A percentile compares a stretch with the other conserved stretches of the same genome.
These are phyloP conservation scores for Megaptera novaeangliae DNA, from an alignment of 2,113 vertebrate species.

Conservation along the genomic window DNA sequence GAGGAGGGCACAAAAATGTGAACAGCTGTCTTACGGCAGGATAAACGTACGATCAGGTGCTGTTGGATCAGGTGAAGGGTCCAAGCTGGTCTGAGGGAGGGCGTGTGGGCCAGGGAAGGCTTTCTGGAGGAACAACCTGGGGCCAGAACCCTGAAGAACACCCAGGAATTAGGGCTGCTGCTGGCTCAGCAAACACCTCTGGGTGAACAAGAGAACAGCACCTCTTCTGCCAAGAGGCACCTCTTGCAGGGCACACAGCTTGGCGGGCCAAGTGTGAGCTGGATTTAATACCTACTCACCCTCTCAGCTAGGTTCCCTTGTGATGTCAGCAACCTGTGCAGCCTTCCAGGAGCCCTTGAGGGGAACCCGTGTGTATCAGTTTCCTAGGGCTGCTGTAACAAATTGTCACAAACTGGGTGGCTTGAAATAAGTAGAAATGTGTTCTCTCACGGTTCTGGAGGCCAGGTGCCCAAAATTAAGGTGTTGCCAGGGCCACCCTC, in stretches of 20 bases:
- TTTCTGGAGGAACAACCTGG: background rate
- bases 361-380: too few relatives aligned
- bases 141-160: background rate
- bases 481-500: background rate
- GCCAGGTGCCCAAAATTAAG: background rate
- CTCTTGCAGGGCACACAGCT: too few relatives aligned
- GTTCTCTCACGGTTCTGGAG: background rate
- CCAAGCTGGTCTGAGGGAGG: background rate
- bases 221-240: background rate
- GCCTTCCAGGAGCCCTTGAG: background rate
- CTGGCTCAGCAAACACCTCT: background rate
- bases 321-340: background rate
- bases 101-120: background rate
- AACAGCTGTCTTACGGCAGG: background rate
- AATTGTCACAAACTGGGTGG: background rate
- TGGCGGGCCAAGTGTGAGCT: background rate
- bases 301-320: background rate
- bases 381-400: background rate
- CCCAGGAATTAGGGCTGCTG: background rate
- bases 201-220: background rate
- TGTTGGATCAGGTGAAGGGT: background rate
- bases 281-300: background rate
- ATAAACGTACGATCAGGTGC: background rate
- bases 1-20: background rate
- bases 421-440: background rate